These are phyloP conservation scores for Listronotus oregonensis DNA, from an alignment of 1,140 invertebrate species.

Conservation along the genomic window DNA sequence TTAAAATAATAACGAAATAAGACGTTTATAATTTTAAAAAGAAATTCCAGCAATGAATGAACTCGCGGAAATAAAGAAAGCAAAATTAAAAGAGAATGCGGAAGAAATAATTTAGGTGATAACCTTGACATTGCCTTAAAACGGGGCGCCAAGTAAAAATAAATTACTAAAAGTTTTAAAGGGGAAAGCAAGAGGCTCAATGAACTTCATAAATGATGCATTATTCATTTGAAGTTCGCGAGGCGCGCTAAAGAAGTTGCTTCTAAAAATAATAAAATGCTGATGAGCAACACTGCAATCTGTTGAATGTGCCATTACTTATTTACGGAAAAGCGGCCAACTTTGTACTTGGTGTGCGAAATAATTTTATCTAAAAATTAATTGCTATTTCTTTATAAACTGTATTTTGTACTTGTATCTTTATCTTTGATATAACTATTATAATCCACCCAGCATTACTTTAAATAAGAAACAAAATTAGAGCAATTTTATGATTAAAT, in stretches of 20 bases:
- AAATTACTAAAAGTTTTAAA: slow-evolving; percentile 42
- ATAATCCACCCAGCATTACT: too few species aligned
- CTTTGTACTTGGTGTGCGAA: slow-evolving; percentile 46
- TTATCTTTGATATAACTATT: too few species aligned
- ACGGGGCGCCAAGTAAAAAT: slow-evolving; percentile 39
- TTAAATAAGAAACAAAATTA: too few species aligned
- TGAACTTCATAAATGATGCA: slow-evolving; percentile 49
- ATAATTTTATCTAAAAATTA: too few species aligned
- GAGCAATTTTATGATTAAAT: too few species aligned
- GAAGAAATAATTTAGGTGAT: slow-evolving; percentile 35
- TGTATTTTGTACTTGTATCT: too few species aligned
- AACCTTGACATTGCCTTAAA: slow-evolving; percentile 37
- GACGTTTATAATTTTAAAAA: too few species aligned
- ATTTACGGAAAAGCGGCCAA: slow-evolving; percentile 45
- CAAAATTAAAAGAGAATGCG: slow-evolving; percentile 34
- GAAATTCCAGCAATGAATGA: too few species aligned
- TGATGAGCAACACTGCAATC: slow-evolving; percentile 55
- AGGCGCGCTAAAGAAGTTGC: slow-evolving; percentile 39
- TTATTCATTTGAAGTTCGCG: slow-evolving; percentile 48
- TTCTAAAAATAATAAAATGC: slow-evolving; percentile 54
- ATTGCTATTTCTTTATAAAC: too few species aligned
- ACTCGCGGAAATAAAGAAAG: too few species aligned
- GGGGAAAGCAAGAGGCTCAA: slow-evolving; percentile 39
- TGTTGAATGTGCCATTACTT: slow-evolving; percentile 57
- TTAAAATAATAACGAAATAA: too few species aligned